Evolutionary conservation across 2,888 invertebrate species (phyloP).

Genomic region (Mesorhabditis belari): DNA sequence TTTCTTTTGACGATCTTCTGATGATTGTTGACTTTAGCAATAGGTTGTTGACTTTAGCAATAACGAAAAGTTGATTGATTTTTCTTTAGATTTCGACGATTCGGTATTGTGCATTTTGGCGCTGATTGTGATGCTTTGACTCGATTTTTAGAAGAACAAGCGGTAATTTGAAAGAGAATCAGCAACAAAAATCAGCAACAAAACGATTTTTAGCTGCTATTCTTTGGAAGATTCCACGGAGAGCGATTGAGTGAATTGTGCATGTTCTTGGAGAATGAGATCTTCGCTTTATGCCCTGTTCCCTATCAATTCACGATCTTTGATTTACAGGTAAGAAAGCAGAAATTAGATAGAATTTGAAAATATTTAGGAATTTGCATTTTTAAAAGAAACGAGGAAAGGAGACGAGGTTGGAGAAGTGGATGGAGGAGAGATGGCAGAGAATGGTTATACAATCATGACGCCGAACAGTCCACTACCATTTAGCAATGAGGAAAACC

Average conservation of each 20-base stretch:
- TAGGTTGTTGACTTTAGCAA: not conserved
- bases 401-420: not conserved
- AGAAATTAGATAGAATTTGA: not conserved
- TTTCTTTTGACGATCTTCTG: not conserved
- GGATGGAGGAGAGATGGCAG: not conserved
- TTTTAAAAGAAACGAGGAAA: conserved; percentile 25
- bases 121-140: conserved; percentile 20
- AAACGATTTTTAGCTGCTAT: conserved; percentile 3
- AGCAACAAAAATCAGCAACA: not conserved
- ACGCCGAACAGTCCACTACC: conserved; percentile 8
- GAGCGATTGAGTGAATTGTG: conserved; percentile 45
- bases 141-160: conserved; percentile 24
- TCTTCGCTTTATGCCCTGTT: conserved; percentile 47
- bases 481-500: too few relatives aligned
- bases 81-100: conserved; percentile 36
- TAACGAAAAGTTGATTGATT: too few relatives aligned
- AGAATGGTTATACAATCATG: not conserved
- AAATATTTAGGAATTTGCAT: conserved; percentile 32
- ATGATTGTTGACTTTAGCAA: not conserved
- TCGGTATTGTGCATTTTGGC: conserved; percentile 39
- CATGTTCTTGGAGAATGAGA: conserved; percentile 50
- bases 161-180: not conserved
- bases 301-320: conserved; percentile 46
- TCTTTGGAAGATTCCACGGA: conserved; percentile 29
- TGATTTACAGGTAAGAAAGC: conserved; percentile 36